Base-by-base conservation (phyloP, 2,888 invertebrate genomes). In the Willowsia nigromaculata region DNA sequence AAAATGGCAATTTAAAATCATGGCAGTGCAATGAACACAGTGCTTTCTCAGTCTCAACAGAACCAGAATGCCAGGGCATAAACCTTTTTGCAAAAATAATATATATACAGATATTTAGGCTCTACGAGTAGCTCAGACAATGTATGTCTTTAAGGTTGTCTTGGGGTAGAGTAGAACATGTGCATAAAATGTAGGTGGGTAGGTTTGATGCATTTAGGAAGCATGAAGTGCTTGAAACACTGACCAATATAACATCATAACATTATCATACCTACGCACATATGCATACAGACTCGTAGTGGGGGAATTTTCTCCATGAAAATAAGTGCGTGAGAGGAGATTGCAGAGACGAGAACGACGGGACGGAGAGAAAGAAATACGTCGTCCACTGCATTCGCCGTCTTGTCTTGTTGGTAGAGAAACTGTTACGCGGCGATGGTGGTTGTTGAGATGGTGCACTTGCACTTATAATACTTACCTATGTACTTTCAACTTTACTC, bases 181-280 rank as follows among this genome's bases (percentile, higher is more conserved):
- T 47, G 76, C 76, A 76, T 76, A 76, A 76, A 50, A 76, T 76
- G 76, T 76, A 76, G 76, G 76, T 76, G 37, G 53, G 30, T 76
- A 76, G 50, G 53, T 33, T 53, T 50, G 30, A 50, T 76, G 76
- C 30, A 50, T 25, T 76, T 76, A 50, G 47, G 22, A 71, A 71
- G 33, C 53, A 53, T 84, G 84, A 84, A 84, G 71, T 27, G 59
- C 74, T 76, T 85, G 47, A 74, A 85, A 78, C 85, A 85, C 85
- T 85, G 85, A 85, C 85, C 85, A 65, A 85, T 47, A 85, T 85
- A 50, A 74, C 33, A 62, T 65, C 15, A 65, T 33, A 68, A 40
- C 40, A 71, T 43, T 43, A 71, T 71, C 22, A 40, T 43, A 37
- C 65, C 37, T 25, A 43, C n/a, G 62, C n/a, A 65, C 33, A 22